These are phyloP conservation scores for Anastrepha ludens DNA, from an alignment of 1,140 invertebrate genomes.

Conservation along the genomic window DNA sequence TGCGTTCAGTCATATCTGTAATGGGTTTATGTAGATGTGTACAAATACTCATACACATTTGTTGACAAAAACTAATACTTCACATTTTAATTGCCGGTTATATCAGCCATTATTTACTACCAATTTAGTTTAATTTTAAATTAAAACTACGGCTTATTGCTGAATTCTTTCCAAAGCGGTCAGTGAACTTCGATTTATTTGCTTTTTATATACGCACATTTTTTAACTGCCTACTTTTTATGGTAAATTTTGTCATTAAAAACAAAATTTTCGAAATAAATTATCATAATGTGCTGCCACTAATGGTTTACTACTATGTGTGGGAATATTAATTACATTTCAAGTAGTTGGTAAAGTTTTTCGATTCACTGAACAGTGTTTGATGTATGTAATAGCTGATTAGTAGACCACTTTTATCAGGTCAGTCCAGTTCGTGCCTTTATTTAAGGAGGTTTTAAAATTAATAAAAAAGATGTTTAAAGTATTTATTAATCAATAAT, in stretches of 20 bases:
- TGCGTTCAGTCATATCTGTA: no score
- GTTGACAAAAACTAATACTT: background rate
- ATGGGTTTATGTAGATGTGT: no score
- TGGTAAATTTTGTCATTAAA: background rate
- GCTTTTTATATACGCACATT: background rate
- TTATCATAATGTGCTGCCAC: background rate
- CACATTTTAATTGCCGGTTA: background rate
- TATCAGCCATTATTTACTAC: conserved; percentile 6
- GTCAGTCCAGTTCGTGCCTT: no score
- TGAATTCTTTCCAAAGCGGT: background rate
- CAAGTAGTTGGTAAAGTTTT: background rate
- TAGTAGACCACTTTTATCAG: no score
- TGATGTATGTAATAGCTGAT: no score
- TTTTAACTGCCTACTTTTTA: background rate
- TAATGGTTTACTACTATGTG: background rate
- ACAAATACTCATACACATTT: no score
- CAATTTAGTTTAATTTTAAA: background rate
- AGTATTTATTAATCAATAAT: no score
- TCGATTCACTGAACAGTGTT: no score
- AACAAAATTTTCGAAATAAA: conserved; percentile 22
- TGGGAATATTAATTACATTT: background rate
- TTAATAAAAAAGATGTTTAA: no score
- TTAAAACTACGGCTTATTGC: background rate
- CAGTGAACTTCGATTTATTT: background rate
- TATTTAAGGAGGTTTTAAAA: no score